Base-by-base conservation (phyloP, 2,888 invertebrate species). In the Disparrhopalites patrizii region DNA sequence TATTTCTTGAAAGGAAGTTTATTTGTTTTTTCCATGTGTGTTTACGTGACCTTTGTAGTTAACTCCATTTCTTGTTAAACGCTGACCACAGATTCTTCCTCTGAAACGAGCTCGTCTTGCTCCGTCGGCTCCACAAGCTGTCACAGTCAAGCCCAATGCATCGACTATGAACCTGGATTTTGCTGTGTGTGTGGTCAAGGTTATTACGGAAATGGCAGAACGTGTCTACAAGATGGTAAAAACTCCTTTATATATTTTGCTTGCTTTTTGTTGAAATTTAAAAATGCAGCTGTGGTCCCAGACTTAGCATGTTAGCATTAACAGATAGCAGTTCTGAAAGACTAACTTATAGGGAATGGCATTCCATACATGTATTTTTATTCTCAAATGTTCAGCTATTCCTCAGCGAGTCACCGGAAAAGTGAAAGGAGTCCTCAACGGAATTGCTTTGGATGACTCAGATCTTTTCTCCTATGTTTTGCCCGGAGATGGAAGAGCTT, bases 401-500 rank as follows among this genome's bases (percentile, higher is more conserved):
- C 93, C 96, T 0, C 83, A 95, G 55, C 84, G 97, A 76, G 89
- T 95, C 13, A 91, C 89, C 68, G 98, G 98, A 10, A 89, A 89
- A 78, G 83, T 98, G n/a, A 85, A 84, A 66, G 94, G 95, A 8
- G 83, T 83, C 62, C 80, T 99, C 28, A 97, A 97, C 78, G 88
- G 88, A 13, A 81, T 87, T 47, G 80, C 83, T 13, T 81, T 95
- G 2, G 83, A 86, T 31, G 86, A 88, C 67, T 83, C 90, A 30
- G 91, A 93, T 77, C 82, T 97, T 68, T 96, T 97, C 79, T 89
- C 93, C 0, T 98, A 96, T 79, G 87, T 97, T 1, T 90, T 94
- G 4, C 90, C 92, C 65, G 83, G 85, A 23, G 93, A 94, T 76
- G 92, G 91, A 0, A 83, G 93, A 72, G 87, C 90, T 1, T 97